These are phyloP conservation scores for Ptychochromis oligacanthus DNA, from an alignment of 2,113 vertebrate species.

Conservation along the genomic window DNA sequence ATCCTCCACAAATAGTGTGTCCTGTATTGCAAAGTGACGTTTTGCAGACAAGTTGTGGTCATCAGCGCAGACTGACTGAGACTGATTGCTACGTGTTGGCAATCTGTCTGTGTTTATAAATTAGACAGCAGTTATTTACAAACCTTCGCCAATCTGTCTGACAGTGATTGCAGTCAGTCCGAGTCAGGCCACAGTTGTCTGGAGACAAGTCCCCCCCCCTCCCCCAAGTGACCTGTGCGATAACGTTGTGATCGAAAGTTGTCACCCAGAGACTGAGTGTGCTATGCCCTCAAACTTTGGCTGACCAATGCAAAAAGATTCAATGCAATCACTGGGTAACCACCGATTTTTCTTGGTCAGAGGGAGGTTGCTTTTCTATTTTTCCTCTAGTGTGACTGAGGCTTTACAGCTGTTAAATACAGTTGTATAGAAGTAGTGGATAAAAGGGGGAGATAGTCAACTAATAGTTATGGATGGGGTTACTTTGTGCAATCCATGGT, in stretches of 20 bases:
- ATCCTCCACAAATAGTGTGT: not conserved
- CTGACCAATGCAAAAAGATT: not conserved
- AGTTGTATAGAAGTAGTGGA: not conserved
- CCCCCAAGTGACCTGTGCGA: no score
- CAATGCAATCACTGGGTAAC: not conserved
- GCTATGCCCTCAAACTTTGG: no score
- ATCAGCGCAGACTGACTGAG: not conserved
- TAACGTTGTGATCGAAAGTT: no score
- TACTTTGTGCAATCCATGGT: no score
- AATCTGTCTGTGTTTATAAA: not conserved
- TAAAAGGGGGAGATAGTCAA: no score
- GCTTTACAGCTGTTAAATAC: not conserved
- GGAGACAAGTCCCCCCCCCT: not conserved
- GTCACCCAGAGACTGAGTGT: no score
- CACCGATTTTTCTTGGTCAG: fast-evolving
- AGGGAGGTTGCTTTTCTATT: not conserved
- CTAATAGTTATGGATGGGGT: no score
- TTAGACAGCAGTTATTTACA: no score
- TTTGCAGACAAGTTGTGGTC: no score
- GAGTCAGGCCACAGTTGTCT: not conserved
- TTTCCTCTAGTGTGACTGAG: not conserved
- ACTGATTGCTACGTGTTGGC: not conserved
- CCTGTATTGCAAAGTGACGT: not conserved
- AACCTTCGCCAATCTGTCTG: not conserved
- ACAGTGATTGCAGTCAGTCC: not conserved